These are phyloP conservation scores for Drosophila bunnanda DNA, from an alignment of 2,888 invertebrate genomes.

Conservation along the genomic window DNA sequence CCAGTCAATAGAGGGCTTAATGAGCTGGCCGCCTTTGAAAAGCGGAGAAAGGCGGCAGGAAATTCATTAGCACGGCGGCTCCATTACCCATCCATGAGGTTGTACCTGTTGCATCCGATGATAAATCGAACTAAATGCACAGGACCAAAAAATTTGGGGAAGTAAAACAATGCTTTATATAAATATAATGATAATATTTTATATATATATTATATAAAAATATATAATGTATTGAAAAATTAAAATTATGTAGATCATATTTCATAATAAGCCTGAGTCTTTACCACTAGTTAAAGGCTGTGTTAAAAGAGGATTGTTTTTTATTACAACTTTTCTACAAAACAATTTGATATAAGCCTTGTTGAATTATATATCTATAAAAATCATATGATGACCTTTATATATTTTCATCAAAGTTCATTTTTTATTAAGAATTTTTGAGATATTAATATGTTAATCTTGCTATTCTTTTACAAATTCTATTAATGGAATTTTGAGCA, in stretches of 20 bases:
- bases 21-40: slow-evolving; percentile 35
- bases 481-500: not conserved
- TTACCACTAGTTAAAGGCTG: not conserved
- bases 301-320: not conserved
- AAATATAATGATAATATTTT: no score
- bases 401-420: not conserved
- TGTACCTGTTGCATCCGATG: slow-evolving; percentile 36
- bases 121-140: slow-evolving; percentile 29
- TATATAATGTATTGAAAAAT: not conserved
- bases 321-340: not conserved
- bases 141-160: not conserved
- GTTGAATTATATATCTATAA: no score
- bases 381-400: not conserved
- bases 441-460: no score
- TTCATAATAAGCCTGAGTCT: not conserved
- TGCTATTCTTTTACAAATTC: not conserved
- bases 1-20: slow-evolving; percentile 48
- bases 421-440: no score
- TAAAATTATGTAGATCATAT: not conserved
- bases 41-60: slow-evolving; percentile 48
- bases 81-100: slow-evolving; percentile 14
- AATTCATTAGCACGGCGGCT: slow-evolving; percentile 59
- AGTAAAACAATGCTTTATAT: not conserved
- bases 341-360: not conserved
- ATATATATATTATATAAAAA: no score